These are phyloP conservation scores for Genyomyrus donnyi DNA, from an alignment of 2,113 vertebrate species.

Conservation along the genomic window DNA sequence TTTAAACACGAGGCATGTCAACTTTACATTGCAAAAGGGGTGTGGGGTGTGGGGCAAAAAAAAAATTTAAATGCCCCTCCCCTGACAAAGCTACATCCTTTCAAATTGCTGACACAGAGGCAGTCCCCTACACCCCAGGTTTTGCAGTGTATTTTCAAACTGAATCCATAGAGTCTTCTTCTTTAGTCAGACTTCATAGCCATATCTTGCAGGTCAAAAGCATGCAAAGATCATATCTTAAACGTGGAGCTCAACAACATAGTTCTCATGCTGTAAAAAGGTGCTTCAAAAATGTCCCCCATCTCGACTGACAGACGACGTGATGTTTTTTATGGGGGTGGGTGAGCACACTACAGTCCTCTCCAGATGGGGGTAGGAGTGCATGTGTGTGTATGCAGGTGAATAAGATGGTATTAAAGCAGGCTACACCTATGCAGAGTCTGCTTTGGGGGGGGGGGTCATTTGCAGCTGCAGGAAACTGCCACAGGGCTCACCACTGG, in stretches of 20 bases:
- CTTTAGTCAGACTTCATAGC: slow-evolving; percentile 30
- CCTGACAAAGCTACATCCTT: background rate
- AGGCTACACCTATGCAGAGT: background rate
- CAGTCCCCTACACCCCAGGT: background rate
- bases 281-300: slow-evolving; percentile 23
- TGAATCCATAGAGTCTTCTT: background rate
- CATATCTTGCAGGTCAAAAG: slow-evolving; percentile 40
- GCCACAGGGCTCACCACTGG: too few relatives aligned
- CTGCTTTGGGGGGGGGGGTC: background rate
- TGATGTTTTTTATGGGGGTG: background rate
- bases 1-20: slow-evolving; percentile 45
- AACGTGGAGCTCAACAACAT: slow-evolving; percentile 27
- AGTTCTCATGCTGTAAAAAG: slow-evolving; percentile 47
- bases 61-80: slow-evolving; percentile 19
- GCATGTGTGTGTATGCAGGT: slow-evolving; percentile 30
- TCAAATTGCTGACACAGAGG: background rate
- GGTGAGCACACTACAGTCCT: slow-evolving; percentile 30
- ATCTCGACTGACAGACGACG: background rate
- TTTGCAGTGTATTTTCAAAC: slow-evolving; percentile 22
- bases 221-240: slow-evolving; percentile 54
- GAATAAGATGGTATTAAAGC: slow-evolving; percentile 13
- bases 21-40: slow-evolving; percentile 32
- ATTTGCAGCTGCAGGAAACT: too few relatives aligned
- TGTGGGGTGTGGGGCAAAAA: background rate
- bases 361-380: slow-evolving; percentile 21